Evolutionary conservation across 1,140 invertebrate genomes (phyloP), one percentile per base, ranked within the genome.

Genomic region (Goniozus legneri): DNA sequence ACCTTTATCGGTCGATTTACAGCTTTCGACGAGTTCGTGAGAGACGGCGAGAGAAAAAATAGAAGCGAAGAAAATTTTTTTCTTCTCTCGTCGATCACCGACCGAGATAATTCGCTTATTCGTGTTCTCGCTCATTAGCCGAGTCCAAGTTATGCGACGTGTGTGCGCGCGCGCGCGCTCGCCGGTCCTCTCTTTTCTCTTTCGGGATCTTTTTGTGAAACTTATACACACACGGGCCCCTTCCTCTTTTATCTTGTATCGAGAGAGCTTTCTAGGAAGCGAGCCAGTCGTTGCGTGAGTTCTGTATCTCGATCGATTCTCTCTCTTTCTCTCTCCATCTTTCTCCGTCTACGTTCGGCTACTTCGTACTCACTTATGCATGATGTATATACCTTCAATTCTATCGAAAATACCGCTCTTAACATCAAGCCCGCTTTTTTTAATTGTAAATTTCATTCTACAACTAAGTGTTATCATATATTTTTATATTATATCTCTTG

Each of bases 11-110:
- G 24, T 10, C 24, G 24, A 27, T 27, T 27, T 27, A 27, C 24
- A 27, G 24, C 24, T 27, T 27, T 27, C 24, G 10, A 51, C 49
- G 53, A 47, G 44, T 45, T 45, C 50, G 49, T 47, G 34, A 38
- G 24, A 39, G 19, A 20, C 15, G 24, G 6, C 41, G 47, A 42
- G 33, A 34, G 35, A 42, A 45, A 43, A 42, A 53, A 31, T 33
- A 47, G 1, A 22, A 41, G 37, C 14, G 32, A 41, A 24, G 32
- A 30, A 8, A n/a, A 16, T 4, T 30, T 41, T 41, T 41, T 30
- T 41, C 19, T 22, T 18, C 27, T 13, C 18, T 30, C 14, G 39
- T 3, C 39, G 39, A 14, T 41, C 31, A 19, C 40, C 20, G 16
- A 43, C 34, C 32, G 42, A 10, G 24, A 27, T 27, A 27, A 27